Evolutionary conservation across 2,113 vertebrate genomes (phyloP).

Genomic region (Albula glossodonta): DNA sequence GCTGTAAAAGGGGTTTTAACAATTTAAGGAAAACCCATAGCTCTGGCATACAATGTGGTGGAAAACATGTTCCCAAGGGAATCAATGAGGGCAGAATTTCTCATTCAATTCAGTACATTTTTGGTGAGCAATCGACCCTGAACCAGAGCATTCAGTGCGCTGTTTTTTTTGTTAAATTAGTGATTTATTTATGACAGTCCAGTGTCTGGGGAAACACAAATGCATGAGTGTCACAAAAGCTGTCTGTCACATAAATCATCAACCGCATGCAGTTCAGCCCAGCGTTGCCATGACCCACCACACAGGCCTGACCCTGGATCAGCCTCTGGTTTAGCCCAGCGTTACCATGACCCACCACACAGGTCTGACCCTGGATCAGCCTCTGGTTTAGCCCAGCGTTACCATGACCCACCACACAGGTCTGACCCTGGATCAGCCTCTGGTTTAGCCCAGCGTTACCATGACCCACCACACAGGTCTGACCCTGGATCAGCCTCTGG

Average conservation of each 20-base stretch:
- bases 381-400: background rate
- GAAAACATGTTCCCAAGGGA: background rate
- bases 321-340: background rate
- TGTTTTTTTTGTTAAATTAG: background rate
- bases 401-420: background rate
- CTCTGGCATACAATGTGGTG: background rate
- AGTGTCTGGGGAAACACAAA: background rate
- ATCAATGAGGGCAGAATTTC: background rate
- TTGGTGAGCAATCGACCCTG: background rate
- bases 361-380: background rate
- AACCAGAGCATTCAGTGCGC: background rate
- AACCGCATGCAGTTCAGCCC: background rate
- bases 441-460: background rate
- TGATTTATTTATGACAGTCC: conserved; percentile 13
- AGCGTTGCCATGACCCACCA: background rate
- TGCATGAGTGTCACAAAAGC: background rate
- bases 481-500: too few species aligned
- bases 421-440: too few species aligned
- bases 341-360: background rate
- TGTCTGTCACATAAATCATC: conserved; percentile 12
- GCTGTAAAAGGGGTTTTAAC: background rate
- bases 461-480: background rate
- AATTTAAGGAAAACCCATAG: background rate
- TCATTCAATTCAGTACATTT: background rate
- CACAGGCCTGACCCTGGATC: background rate